Conservation (phyloP, 2,113 vertebrate species). For the Neogobius melanostomus region DNA sequence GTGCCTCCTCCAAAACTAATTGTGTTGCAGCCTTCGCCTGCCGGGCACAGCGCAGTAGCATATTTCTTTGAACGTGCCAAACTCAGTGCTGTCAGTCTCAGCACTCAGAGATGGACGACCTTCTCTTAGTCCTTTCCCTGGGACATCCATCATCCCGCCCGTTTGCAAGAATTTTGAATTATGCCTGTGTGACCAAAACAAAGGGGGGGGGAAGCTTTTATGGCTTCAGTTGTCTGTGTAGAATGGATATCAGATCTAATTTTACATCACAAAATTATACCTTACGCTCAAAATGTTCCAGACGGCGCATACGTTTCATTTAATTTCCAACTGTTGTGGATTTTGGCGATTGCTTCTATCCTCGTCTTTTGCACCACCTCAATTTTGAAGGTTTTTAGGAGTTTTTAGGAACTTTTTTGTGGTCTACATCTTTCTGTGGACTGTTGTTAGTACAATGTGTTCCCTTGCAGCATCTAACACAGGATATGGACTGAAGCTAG, state of each 20-base stretch:
- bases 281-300: not conserved
- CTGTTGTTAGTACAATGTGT: not conserved
- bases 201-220: no score
- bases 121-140: conserved; percentile 13
- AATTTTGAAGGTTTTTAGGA: not conserved
- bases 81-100: conserved; percentile 53
- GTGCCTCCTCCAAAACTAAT: conserved; percentile 37
- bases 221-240: not conserved
- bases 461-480: not conserved
- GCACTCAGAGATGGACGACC: conserved; percentile 29
- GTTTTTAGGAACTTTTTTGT: not conserved
- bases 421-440: not conserved
- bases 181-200: conserved; percentile 3
- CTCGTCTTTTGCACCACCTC: no score
- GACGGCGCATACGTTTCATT: not conserved
- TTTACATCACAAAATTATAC: not conserved
- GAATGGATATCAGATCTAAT: not conserved
- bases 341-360: no score
- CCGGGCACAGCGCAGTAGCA: conserved; percentile 21
- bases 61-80: conserved; percentile 47
- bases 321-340: not conserved
- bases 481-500: not conserved
- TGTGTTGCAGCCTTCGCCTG: conserved; percentile 39
- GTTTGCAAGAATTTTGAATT: conserved; percentile 24
- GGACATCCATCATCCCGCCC: conserved; percentile 1